Conservation (phyloP, 2,888 invertebrate genomes). For the Rutpela maculata region DNA sequence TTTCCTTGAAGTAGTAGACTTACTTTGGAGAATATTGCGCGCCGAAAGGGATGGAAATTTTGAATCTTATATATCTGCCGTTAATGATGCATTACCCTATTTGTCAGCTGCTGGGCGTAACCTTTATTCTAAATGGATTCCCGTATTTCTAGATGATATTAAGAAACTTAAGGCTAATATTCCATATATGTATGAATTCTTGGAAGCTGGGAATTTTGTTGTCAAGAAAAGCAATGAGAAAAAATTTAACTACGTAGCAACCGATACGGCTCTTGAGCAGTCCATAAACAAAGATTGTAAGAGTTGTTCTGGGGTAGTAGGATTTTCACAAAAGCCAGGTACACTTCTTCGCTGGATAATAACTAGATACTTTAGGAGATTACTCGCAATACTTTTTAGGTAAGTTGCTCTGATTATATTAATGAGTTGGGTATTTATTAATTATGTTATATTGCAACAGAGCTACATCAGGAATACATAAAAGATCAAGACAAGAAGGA, state of each 20-base stretch:
- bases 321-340: not conserved
- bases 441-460: too few species aligned
- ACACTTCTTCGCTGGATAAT: not conserved
- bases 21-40: not conserved
- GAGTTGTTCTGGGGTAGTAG: not conserved
- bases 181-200: not conserved
- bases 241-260: slow-evolving; percentile 4
- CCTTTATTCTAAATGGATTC: not conserved
- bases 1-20: not conserved
- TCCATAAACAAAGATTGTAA: slow-evolving; percentile 8
- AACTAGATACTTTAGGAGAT: not conserved
- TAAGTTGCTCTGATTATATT: not conserved
- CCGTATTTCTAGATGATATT: not conserved
- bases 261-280: slow-evolving; percentile 9
- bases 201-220: slow-evolving; percentile 1
- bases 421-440: too few species aligned
- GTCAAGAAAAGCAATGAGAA: not conserved
- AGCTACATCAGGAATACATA: too few species aligned
- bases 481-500: too few species aligned
- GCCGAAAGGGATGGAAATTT: slow-evolving; percentile 6
- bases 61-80: not conserved
- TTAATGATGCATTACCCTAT: not conserved
- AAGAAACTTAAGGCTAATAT: not conserved
- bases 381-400: not conserved
- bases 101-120: slow-evolving; percentile 8